Percentiles rank a stretch among this genome's conserved stretches.
Evolutionary conservation across 2,797 vertebrate genomes (phyloP).

Genomic region (Spinus olivaceus): DNA sequence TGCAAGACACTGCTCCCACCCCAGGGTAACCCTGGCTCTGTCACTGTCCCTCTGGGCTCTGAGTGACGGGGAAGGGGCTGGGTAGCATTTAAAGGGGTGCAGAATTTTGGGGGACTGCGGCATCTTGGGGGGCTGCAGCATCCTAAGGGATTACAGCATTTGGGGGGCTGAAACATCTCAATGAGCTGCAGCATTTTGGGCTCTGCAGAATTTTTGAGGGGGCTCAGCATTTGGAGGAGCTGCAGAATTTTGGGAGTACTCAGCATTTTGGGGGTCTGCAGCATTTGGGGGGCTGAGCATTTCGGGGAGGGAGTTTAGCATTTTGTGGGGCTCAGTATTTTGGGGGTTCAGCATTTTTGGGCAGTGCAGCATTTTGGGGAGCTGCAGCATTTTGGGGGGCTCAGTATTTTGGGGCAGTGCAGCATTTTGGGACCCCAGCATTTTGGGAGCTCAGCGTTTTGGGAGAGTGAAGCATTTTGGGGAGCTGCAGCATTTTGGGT

Average conservation of each 20-base stretch:
- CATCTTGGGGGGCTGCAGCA: fast-evolving
- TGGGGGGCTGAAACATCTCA: neutral
- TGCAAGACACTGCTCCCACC: fast-evolving
- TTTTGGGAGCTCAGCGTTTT: too few species aligned
- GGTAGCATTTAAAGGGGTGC: neutral
- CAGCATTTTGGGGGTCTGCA: neutral
- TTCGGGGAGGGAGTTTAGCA: too few species aligned
- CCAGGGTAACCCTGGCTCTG: neutral
- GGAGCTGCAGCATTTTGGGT: too few species aligned
- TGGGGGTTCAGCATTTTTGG: neutral
- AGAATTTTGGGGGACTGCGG: neutral
- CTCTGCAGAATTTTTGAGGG: neutral
- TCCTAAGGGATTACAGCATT: too few species aligned
- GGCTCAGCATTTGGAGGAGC: neutral
- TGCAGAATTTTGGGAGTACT: too few species aligned
- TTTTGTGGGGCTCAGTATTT: neutral
- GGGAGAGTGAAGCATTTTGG: too few species aligned
- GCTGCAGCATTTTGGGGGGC: neutral
- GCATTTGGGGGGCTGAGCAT: neutral
- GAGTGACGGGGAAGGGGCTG: neutral
- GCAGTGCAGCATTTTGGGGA: neutral
- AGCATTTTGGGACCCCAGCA: too few species aligned
- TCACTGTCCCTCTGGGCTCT: fast-evolving
- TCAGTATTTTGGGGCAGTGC: neutral
- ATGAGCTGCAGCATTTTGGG: neutral